Evolutionary conservation across 2,888 invertebrate genomes (phyloP).

Genomic region (Apoderus coryli): DNA sequence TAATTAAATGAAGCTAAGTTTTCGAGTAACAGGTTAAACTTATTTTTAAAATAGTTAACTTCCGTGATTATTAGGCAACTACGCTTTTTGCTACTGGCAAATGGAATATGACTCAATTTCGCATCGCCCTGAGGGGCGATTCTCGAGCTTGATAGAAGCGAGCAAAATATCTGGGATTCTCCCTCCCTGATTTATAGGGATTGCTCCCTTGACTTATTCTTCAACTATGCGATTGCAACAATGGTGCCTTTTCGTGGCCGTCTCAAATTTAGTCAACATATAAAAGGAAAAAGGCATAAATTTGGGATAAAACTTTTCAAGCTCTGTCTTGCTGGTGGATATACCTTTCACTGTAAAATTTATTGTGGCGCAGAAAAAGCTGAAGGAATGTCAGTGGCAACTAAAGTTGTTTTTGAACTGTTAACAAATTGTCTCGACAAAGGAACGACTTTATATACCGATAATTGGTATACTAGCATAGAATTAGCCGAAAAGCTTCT

Average conservation of each 20-base stretch:
- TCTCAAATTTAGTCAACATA: slow-evolving; percentile 3
- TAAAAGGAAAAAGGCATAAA: slow-evolving; percentile 2
- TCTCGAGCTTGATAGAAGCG: too few species aligned
- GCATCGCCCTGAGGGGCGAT: too few species aligned
- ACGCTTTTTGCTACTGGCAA: too few species aligned
- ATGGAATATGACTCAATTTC: too few species aligned
- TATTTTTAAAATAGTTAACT: too few species aligned
- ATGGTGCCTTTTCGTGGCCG: slow-evolving; percentile 9
- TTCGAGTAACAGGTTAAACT: too few species aligned
- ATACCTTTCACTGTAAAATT: slow-evolving; percentile 10
- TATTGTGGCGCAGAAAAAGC: slow-evolving; percentile 11
- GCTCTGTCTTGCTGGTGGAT: slow-evolving; percentile 19
- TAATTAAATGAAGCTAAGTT: too few species aligned
- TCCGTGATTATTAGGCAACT: too few species aligned
- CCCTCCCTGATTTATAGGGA: too few species aligned
- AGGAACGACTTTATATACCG: slow-evolving; percentile 9
- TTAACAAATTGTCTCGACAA: slow-evolving; percentile 6
- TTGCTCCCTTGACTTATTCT: too few species aligned
- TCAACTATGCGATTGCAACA: too few species aligned
- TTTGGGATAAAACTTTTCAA: slow-evolving; percentile 6
- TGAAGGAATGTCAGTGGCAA: slow-evolving; percentile 8
- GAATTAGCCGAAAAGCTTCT: slow-evolving; percentile 13
- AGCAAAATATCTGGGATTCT: too few species aligned
- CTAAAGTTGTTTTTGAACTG: slow-evolving; percentile 7
- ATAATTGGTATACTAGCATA: slow-evolving; percentile 15